Percentiles rank a stretch among this genome's conserved stretches.
Evolutionary conservation across 2,888 invertebrate genomes (phyloP).

Genomic region (Lepidonotus clava): DNA sequence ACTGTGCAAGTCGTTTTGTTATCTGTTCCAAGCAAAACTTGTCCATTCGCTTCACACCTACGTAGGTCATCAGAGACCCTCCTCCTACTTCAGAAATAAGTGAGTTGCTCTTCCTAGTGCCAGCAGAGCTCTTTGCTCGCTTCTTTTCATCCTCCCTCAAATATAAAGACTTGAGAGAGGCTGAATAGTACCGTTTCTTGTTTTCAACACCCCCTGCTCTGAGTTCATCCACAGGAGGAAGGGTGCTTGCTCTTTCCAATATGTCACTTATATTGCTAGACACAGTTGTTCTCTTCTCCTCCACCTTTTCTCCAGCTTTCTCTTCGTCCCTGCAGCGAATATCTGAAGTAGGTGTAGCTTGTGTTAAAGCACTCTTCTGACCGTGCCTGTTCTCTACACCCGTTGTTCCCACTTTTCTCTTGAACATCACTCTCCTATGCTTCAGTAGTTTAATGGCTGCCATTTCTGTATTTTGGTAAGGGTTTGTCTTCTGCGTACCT

Average conservation of each 20-base stretch:
- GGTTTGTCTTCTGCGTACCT: background rate
- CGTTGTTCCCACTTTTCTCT: background rate
- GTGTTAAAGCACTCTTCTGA: background rate
- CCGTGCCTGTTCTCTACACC: background rate
- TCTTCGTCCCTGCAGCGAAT: background rate
- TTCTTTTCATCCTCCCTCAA: background rate
- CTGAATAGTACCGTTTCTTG: background rate
- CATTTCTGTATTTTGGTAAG: slow-evolving; percentile 6
- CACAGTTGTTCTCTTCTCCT: background rate
- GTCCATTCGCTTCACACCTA: background rate
- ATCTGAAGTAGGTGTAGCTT: background rate
- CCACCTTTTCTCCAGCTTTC: background rate
- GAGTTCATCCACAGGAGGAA: background rate
- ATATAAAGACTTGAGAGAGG: background rate
- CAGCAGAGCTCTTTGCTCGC: background rate
- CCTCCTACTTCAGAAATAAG: slow-evolving; percentile 9
- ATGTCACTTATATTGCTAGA: background rate
- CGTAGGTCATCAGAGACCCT: slow-evolving; percentile 28
- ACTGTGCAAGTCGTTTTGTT: background rate
- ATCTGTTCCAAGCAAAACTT: background rate
- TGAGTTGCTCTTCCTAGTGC: background rate
- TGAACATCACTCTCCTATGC: background rate
- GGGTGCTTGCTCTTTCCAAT: background rate
- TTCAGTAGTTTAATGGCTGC: slow-evolving; percentile 10
- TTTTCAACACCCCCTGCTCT: background rate